Percentiles rank a stretch among this genome's conserved stretches.
Evolutionary conservation across 2,113 vertebrate species (phyloP).

Genomic region (Ophthalmolycus amberensis): DNA sequence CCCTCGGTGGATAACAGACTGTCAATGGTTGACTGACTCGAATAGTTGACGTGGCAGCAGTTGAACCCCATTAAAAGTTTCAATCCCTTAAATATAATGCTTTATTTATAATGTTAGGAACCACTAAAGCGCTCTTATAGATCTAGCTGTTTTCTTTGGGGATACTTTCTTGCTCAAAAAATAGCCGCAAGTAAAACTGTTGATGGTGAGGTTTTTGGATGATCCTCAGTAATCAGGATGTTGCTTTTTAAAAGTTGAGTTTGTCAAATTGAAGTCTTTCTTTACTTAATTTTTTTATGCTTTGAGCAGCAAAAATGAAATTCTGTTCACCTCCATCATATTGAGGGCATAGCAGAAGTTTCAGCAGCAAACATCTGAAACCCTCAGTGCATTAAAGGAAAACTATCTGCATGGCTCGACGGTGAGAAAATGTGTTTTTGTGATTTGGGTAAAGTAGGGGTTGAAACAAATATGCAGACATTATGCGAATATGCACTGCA

Average conservation of each 20-base stretch:
- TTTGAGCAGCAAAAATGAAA: slow-evolving; percentile 16
- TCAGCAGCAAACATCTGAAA: slow-evolving; percentile 27
- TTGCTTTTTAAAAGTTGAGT: background rate
- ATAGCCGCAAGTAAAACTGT: slow-evolving; percentile 19
- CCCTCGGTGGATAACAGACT: background rate
- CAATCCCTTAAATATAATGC: background rate
- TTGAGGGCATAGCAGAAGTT: slow-evolving; percentile 36
- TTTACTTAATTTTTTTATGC: background rate
- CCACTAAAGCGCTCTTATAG: background rate
- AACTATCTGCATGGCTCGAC: slow-evolving; percentile 1
- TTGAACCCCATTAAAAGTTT: background rate
- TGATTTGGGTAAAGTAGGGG: background rate
- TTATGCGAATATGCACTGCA: background rate
- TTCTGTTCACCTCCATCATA: slow-evolving; percentile 30
- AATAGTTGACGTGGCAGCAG: slow-evolving; percentile 3
- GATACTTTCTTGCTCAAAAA: slow-evolving; percentile 1
- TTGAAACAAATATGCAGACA: background rate
- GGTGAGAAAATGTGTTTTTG: background rate
- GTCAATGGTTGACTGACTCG: slow-evolving; percentile 5
- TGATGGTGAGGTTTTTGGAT: slow-evolving; percentile 13
- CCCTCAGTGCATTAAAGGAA: background rate
- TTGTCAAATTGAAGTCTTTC: slow-evolving; percentile 24
- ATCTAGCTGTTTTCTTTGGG: background rate
- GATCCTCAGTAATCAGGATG: slow-evolving; percentile 2
- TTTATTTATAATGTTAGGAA: background rate